Evolutionary conservation across 2,797 vertebrate genomes (phyloP), one percentile per base, ranked within the genome.

Genomic region (Clarias fuscus): DNA sequence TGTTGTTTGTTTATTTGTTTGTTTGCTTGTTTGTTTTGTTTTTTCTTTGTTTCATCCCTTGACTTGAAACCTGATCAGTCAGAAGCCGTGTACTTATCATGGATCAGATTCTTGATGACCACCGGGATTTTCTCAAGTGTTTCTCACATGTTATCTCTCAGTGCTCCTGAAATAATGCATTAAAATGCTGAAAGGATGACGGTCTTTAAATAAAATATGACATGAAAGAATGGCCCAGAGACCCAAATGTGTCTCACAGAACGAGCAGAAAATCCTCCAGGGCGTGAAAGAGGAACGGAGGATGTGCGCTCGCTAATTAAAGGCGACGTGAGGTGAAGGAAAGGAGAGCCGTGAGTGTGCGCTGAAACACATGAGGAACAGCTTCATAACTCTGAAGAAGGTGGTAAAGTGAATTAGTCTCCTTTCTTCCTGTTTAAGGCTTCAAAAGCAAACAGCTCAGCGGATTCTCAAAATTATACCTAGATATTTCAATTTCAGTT

Each of bases 341-440:
- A 82, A 86, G 86, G 78, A 86, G 82, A 88, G 88, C 56, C 77
- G 68, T 14, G 83, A 91, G 91, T 58, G 84, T 84, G 86, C 64
- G 70, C 90, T 86, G 88, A 88, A 86, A 86, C 61, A 30, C 22
- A 22, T 76, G 7, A 84, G 82, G 88, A 89, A 87, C 89, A 86
- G 90, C 79, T 89, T 90, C 86, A 65, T 93, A 67, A 89, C 89
- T 92, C 92, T 72, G 67, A 83, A 86, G 88, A 78, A 91, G 90
- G 92, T 92, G 92, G 90, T 90, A 89, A 91, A 92, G 86, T 90
- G 89, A 93, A 93, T 91, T 87, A 89, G 88, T 73, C 33, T 37
- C n/a, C 7, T 15, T 81, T 27, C 67, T 79, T 53, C 20, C 27
- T 37, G 30, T 61, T 77, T 67, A 17, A 14, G 30, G 15, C 10